A percentile compares a stretch with the other conserved stretches of the same genome.
Conservation (phyloP, 2,113 vertebrate species). For the Myrmophylax atrothorax region DNA sequence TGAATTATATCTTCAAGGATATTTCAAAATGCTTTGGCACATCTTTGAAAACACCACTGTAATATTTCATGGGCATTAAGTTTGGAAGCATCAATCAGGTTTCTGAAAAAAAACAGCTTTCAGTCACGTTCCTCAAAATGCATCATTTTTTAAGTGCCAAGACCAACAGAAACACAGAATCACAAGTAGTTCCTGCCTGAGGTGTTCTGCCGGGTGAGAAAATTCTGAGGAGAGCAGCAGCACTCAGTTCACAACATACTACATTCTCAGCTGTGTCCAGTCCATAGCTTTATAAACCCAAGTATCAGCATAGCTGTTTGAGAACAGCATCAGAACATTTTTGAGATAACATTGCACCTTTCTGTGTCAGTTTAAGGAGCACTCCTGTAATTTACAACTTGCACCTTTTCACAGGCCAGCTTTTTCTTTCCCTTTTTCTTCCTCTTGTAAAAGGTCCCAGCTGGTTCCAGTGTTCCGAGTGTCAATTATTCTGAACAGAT, state of each 20-base stretch:
- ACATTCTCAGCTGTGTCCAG: not conserved
- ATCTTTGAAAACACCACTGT: not conserved
- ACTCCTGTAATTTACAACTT: not conserved
- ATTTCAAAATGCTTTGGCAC: not conserved
- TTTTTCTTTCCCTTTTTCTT: not conserved
- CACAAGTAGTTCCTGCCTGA: not conserved
- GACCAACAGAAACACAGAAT: not conserved
- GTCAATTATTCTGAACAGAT: not conserved
- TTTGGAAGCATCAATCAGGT: not conserved
- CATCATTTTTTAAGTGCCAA: not conserved
- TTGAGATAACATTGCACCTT: not conserved
- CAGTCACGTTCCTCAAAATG: not conserved
- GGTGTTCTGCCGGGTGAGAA: not conserved
- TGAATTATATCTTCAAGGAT: not conserved
- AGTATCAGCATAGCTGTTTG: not conserved
- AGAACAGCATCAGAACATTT: not conserved
- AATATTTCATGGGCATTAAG: not conserved
- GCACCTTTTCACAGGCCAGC: not conserved
- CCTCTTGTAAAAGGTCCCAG: not conserved
- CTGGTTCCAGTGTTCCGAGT: not conserved
- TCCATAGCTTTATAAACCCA: not conserved
- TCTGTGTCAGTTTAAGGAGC: not conserved
- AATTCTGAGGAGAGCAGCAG: not conserved
- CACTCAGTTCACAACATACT: not conserved
- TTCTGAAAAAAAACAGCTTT: not conserved